Evolutionary conservation across 1,140 invertebrate species (phyloP).

Genomic region (Bemisia tabaci): DNA sequence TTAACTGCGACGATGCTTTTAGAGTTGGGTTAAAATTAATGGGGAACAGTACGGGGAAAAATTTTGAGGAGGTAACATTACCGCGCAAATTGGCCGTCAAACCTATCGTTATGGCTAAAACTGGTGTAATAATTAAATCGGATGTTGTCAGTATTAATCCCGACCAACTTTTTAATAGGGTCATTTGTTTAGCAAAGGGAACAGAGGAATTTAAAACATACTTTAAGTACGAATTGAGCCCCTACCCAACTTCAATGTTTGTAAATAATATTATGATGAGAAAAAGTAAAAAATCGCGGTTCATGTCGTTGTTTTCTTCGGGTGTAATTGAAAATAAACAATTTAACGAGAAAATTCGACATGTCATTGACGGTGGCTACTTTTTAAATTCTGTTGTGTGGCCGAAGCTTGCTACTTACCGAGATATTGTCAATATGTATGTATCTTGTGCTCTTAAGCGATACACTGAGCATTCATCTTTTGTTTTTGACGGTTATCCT

Average conservation of each 20-base stretch:
- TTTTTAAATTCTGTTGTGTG: constrained; percentile 20
- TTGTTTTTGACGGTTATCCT: constrained; percentile 21
- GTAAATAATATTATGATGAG: constrained; percentile 30
- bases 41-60: constrained; percentile 23
- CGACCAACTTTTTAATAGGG: constrained; percentile 30
- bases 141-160: constrained; percentile 28
- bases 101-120: constrained; percentile 12
- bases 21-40: constrained; percentile 26
- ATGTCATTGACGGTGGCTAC: constrained; percentile 21
- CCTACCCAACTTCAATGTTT: constrained; percentile 30
- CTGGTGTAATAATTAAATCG: constrained; percentile 22
- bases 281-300: constrained; percentile 28
- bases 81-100: constrained; percentile 17
- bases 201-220: constrained; percentile 26
- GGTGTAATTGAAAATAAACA: background rate
- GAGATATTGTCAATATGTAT: constrained; percentile 15
- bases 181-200: constrained; percentile 25
- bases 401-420: constrained; percentile 13
- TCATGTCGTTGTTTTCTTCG: constrained; percentile 19
- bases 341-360: background rate
- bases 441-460: constrained; percentile 16
- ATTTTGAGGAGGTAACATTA: constrained; percentile 16
- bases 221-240: constrained; percentile 30
- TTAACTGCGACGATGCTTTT: constrained; percentile 30
- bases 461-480: constrained; percentile 8